Base-by-base conservation (phyloP, 1,140 invertebrate genomes). In the Drosophila littoralis region DNA sequence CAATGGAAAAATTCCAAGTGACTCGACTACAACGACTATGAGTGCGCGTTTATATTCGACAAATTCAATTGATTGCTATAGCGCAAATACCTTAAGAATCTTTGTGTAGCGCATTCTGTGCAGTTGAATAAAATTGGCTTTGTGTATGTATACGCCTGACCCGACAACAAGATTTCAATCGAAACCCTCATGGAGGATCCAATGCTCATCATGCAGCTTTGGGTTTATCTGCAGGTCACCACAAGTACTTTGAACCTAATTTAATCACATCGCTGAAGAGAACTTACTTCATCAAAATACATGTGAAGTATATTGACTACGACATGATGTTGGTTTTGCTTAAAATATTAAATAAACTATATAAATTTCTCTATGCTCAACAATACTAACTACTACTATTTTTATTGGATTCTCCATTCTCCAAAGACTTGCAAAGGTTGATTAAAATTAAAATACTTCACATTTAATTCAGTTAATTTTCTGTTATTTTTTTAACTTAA, bases 1-100 rank as follows among this genome's bases (percentile, higher is more conserved):
- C 48, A 72, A 51, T 86, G 82, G 82, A 86, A 85, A 86, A 86
- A 70, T 86, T 65, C 48, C 50, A 68, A 59, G 22, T 55, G 38
- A 7, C 28, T 3, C 6, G 28, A 45, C 28, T 59, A 15, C 50
- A n/a, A n/a, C 42, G 51, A 32, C 32, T 42, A 5, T 43, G 36
- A 45, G 50, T 48, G 10, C 46, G 45, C 40, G 15, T 32, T 55
- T 22, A 12, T 10, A 22, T 22, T 22, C 22, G 5, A 50, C 6
- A 0, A 12, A 63, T 33, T 22, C 17, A 7, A 43, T 9, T 4
- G 15, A 40, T 42, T 67, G 33, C n/a, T 10, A 38, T 45, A 17
- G 17, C 10, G 2, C 28, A 59, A 15, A 45, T 45, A 35, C 42
- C 13, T 15, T 3, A n/a, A 13, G 22, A 45, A 12, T 35, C n/a